Evolutionary conservation across 2,888 invertebrate species (phyloP), one percentile per base, ranked within the genome.

Genomic region (Cristatella mucedo): DNA sequence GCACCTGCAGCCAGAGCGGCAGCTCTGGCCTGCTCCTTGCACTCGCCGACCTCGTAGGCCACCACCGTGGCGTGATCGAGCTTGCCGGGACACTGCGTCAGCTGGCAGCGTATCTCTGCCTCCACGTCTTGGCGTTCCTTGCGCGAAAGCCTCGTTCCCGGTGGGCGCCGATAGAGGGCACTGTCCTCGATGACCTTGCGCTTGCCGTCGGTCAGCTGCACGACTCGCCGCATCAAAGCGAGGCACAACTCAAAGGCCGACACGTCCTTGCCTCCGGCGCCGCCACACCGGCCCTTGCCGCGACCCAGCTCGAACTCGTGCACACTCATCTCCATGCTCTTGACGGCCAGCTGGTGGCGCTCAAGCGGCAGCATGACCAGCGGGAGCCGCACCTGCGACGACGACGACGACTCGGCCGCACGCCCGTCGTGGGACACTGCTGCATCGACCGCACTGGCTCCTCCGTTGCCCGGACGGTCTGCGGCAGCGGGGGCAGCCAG

Each of bases 31-130:
- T n/a, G n/a, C n/a, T 51, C 53, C 33, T 51, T 48, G 49, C 54
- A 56, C 15, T 52, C 48, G 16, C 62, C 60, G n/a, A 82, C 78
- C 47, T 77, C 76, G 57, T 77, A 82, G 2, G 83, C 83, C 36
- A 81, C 78, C 16, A 82, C 77, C 3, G 80, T 79, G 18, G 85
- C 85, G 65, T 85, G 85, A 65, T 86, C 85, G 48, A 86, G 67
- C 63, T 86, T 86, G 2, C 85, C 85, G 0, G 85, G 83, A 51
- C 85, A 74, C 64, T 76, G 75, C 16, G 75, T 72, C 52, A 80
- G 74, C 59, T 78, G 78, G 46, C 81, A 78, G 46, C 82, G 73
- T 40, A 81, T 62, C 41, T 58, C 58, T 1, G 57, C 53, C 42
- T 65, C 63, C 18, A 63, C 46, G 21, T 49, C 46, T 36, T 56